These are phyloP conservation scores for Leptobrachium leishanense DNA, from an alignment of 2,113 vertebrate genomes.

Conservation along the genomic window DNA sequence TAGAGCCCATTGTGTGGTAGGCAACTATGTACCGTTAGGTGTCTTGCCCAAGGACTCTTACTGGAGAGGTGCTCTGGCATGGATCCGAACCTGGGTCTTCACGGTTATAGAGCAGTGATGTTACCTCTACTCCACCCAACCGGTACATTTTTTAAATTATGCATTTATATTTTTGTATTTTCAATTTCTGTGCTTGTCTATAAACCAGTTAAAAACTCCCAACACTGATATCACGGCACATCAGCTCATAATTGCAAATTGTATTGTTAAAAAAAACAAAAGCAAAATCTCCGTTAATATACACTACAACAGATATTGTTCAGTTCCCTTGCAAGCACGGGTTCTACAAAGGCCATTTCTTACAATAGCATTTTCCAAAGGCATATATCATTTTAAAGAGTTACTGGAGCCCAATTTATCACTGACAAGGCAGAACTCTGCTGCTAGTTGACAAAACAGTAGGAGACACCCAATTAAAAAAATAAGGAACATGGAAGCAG, in stretches of 20 bases:
- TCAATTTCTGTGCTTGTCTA: no score
- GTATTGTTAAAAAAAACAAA: not conserved
- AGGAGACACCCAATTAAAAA: slow-evolving; percentile 42
- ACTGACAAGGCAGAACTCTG: slow-evolving; percentile 29
- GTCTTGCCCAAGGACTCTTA: no score
- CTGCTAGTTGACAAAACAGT: slow-evolving; percentile 40
- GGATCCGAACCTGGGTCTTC: no score
- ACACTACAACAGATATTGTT: slow-evolving; percentile 25
- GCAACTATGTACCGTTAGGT: no score
- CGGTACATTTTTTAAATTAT: not conserved
- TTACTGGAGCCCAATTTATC: slow-evolving; percentile 35
- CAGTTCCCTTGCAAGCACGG: slow-evolving; percentile 20
- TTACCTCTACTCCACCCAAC: not conserved
- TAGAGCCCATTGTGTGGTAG: no score
- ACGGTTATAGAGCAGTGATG: no score
- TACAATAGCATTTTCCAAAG: slow-evolving; percentile 34
- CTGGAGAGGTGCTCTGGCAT: no score
- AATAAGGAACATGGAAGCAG: slow-evolving; percentile 10
- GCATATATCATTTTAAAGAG: slow-evolving; percentile 46
- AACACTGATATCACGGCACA: no score
- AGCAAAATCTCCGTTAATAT: not conserved
- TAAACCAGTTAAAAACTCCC: no score
- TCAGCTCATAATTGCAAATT: no score
- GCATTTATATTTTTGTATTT: no score
- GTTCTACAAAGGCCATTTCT: slow-evolving; percentile 40